Evolutionary conservation across 2,888 invertebrate species (phyloP), one percentile per base, ranked within the genome.

Genomic region (Nomada ruficornis): DNA sequence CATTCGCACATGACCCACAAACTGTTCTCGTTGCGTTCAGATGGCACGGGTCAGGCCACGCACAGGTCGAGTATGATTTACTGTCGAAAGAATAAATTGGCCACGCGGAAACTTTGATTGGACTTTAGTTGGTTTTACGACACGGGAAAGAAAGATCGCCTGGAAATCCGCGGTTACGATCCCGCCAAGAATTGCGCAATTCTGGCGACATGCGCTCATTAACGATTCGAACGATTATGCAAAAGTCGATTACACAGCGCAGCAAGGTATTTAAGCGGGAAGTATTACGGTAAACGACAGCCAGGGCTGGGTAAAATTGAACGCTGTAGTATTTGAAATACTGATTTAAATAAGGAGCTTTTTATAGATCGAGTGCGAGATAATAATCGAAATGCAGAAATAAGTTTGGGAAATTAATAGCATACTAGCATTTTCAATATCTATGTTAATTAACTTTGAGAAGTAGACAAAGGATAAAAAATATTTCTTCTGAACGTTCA

Each of bases 1-100:
- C 71, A 70, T 65, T 59, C 77, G 75, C 76, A 65, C 79, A 57
- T 88, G 88, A 87, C 86, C 86, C 86, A 86, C 72, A 88, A 86
- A 86, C 62, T 71, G 72, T 76, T 69, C 67, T 50, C 50, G 72
- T 65, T 52, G 72, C 29, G 68, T n/a, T 44, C 13, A 11, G n/a
- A 29, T 50, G 23, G 70, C 65, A 60, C 64, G 73, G 64, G 69
- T 57, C 62, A 55, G 23, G 57, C 62, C 70, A 54, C 74, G 67
- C 62, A 57, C 65, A 47, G 73, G 74, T 82, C 74, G 71, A 10
- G 26, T 54, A 65, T 65, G 76, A 86, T 83, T 83, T 78, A 83
- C 57, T 20, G 63, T 52, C 74, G 60, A 59, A 42, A 44, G 63
- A 54, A 71, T 74, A 75, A 83, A 78, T 83, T 63, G 74, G 23